Evolutionary conservation across 2,113 vertebrate species (phyloP), one percentile per base, ranked within the genome.

Genomic region (Sander vitreus): DNA sequence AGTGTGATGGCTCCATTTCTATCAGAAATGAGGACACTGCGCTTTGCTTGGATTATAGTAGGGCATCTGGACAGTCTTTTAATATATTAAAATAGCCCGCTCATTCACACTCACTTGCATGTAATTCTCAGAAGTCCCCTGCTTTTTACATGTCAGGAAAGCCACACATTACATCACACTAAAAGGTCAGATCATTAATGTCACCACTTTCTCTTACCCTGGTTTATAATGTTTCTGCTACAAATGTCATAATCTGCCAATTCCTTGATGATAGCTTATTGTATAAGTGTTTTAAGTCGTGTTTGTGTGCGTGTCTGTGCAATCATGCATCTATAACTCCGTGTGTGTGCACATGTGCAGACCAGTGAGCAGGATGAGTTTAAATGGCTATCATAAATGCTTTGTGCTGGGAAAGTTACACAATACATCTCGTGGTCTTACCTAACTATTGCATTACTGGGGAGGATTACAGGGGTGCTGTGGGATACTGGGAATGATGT

Each of bases 401-500:
- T 85, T 64, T 79, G 75, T 48, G 23, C 3, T 50, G 51, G 50
- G 0, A 25, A 85, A 16, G 78, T 92, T 92, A 66, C 84, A 92
- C 77, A 92, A 88, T 77, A 27, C 12, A 51, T 82, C 72, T 63
- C 48, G 48, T 23, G 25, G 0, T 75, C 50, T 85, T 85, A 91
- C 55, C 84, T 73, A 89, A 89, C 76, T 0, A 36, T 67, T 0
- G 25, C 11, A 11, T 62, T 1, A 25, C 69, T 78, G 63, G 79
- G 51, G 77, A 84, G 76, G 78, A 81, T 86, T 76, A 86, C 30
- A 23, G 63, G 12, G 62, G n/a, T 23, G 79, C 54, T 43, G 21
- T 70, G 54, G n/a, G 65, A 77, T 65, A 62, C 59, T 79, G 77
- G 54, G 81, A 73, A 67, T 66, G 25, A 62, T 59, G 72, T 76